Conservation (phyloP, 2,797 vertebrate genomes). For the Sebastes nivosus region DNA sequence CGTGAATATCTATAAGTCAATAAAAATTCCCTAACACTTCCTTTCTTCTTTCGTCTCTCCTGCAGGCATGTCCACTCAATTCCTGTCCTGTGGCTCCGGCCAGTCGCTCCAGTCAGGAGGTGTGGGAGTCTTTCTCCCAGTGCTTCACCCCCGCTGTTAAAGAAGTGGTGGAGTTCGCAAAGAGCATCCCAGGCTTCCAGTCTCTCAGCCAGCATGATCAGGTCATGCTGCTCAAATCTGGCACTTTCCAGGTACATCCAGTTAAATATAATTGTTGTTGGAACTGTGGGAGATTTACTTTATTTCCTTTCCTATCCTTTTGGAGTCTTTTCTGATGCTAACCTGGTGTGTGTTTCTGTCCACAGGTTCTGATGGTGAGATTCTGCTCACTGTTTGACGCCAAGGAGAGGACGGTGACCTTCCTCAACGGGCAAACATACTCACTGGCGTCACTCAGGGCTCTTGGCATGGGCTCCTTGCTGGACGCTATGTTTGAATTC, state of each 20-base stretch:
- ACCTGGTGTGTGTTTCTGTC: constrained; percentile 26
- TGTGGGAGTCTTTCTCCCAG: constrained; percentile 87
- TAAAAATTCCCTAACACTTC: constrained; percentile 3
- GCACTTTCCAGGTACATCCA: constrained; percentile 84
- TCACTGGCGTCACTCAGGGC: constrained; percentile 79
- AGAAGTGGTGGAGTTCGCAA: constrained; percentile 87
- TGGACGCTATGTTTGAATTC: constrained; percentile 87
- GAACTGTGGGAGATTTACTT: neutral
- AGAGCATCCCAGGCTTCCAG: constrained; percentile 86
- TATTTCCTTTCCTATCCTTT: neutral
- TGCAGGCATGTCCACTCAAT: constrained; percentile 85
- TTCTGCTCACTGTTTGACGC: constrained; percentile 85
- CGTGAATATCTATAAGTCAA: neutral
- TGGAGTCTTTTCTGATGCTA: neutral
- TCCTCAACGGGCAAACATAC: constrained; percentile 85
- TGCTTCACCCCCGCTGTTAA: constrained; percentile 87
- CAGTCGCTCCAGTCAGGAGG: constrained; percentile 82
- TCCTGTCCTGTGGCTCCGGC: constrained; percentile 81
- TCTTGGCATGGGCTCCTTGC: constrained; percentile 83
- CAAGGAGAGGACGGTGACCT: constrained; percentile 82
- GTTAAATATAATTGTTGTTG: neutral
- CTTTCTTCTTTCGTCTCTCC: neutral
- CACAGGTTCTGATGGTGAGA: constrained; percentile 84
- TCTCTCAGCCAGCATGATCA: constrained; percentile 84
- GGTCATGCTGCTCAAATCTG: constrained; percentile 87